Base-by-base conservation (phyloP, 2,888 invertebrate species). In the Calliphora vomitoria region DNA sequence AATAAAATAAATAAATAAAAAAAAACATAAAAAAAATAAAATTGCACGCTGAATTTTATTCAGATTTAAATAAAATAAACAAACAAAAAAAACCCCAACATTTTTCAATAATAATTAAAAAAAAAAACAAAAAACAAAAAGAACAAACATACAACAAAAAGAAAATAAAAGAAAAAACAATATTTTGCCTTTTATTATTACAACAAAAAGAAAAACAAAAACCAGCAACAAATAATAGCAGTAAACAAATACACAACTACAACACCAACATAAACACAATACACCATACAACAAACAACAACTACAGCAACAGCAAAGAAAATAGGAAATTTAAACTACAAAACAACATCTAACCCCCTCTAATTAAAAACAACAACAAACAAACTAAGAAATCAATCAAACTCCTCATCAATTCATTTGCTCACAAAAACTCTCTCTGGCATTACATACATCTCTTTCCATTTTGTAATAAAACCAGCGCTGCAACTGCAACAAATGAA, bases 21-120 rank as follows among this genome's bases (percentile, higher is more conserved):
- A 75, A 62, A 50, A 64, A 25, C 13, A 20, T 35, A 50, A 82
- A 35, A n/a, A 41, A 68, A 66, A 69, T 58, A 72, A 74, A 85
- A 85, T 80, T 85, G 85, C 87, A 87, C 87, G 82, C 87, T 87
- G 87, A 82, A 87, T 71, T 80, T 74, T 74, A 80, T 87, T 87
- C 87, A 87, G 87, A 85, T 64, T 71, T 58, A 85, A 75, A 85
- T 53, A 80, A 62, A 82, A 81, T 8, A 66, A 69, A 75, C 41
- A 68, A 72, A 76, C 69, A 74, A 50, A 69, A 50, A 58, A 72
- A 38, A 69, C 31, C 66, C 50, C 44, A 79, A 83, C 80, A 47
- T 85, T 87, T 87, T 85, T 85, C 79, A 87, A 82, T 82, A 85
- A 82, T 85, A 75, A 69, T 64, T 53, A 81, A 69, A 86, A 44